Evolutionary conservation across 2,888 invertebrate species (phyloP).

Genomic region (Lithophane semibrunnea): DNA sequence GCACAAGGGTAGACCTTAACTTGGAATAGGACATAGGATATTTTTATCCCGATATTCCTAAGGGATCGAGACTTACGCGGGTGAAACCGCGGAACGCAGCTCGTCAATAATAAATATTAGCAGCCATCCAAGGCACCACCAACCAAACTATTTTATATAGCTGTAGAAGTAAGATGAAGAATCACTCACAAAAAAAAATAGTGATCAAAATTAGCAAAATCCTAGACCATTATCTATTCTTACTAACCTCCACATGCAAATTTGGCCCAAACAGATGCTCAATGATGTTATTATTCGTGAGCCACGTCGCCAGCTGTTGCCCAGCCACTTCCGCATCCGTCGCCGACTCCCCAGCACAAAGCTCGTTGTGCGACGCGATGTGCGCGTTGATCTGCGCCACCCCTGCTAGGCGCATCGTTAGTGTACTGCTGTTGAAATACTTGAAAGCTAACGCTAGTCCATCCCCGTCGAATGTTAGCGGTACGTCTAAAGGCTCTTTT

Average conservation of each 20-base stretch:
- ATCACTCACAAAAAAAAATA: background rate
- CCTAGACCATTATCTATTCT: background rate
- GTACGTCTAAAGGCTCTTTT: constrained; percentile 97
- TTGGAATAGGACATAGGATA: no score
- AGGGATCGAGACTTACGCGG: no score
- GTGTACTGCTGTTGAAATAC: constrained; percentile 98
- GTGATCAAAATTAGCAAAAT: background rate
- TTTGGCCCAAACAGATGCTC: constrained; percentile 99
- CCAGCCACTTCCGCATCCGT: constrained; percentile 96
- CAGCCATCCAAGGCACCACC: background rate
- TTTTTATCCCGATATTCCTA: no score
- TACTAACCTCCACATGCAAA: constrained; percentile 96
- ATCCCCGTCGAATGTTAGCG: constrained; percentile 96
- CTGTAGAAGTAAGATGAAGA: background rate
- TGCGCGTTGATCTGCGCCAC: constrained; percentile 98
- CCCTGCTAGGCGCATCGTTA: constrained; percentile 98
- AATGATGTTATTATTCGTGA: constrained; percentile 96
- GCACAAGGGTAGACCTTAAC: no score
- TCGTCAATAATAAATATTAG: no score
- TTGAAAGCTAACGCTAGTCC: constrained; percentile 98
- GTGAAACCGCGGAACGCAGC: no score
- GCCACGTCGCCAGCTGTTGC: constrained; percentile 96
- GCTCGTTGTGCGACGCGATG: constrained; percentile 97
- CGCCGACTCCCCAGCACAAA: constrained; percentile 96
- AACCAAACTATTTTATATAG: background rate